phyloP scores from a whole-genome alignment of 2,888 invertebrate genomes.

The Smittia aterrima region DNA sequence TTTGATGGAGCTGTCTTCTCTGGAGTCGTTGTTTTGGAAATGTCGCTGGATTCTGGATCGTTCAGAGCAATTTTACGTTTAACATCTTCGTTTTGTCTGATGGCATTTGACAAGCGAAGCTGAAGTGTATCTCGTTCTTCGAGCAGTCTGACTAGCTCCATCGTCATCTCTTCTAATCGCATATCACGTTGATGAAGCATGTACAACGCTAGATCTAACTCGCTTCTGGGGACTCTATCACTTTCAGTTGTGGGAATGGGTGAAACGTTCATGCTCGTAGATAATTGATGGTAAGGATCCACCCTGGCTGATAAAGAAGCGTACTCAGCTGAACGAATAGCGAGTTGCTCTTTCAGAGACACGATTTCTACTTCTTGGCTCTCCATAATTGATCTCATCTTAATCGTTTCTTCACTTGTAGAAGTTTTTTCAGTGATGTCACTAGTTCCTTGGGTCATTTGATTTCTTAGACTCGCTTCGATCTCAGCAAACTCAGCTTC shows the following conservation, averaged over 20 bases:
- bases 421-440: constrained; percentile 45
- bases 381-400: constrained; percentile 60
- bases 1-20: constrained; percentile 42
- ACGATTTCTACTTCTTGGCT: constrained; percentile 72
- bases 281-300: constrained; percentile 48
- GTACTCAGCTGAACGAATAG: constrained; percentile 60
- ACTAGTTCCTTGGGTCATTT: constrained; percentile 38
- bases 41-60: constrained; percentile 44
- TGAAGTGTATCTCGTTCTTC: constrained; percentile 85
- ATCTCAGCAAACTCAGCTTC: constrained; percentile 61
- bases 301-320: constrained; percentile 56
- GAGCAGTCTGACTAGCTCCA: constrained; percentile 76
- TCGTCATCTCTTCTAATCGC: constrained; percentile 79
- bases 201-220: constrained; percentile 76
- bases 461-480: constrained; percentile 57
- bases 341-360: constrained; percentile 66
- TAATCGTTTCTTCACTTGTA: constrained; percentile 45
- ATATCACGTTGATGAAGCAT: constrained; percentile 85
- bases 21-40: constrained; percentile 43
- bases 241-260: constrained; percentile 38
- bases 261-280: constrained; percentile 43
- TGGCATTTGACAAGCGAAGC: constrained; percentile 74
- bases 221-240: constrained; percentile 58
- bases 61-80: constrained; percentile 47
- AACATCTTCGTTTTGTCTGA: constrained; percentile 69